Percentiles rank a stretch among this genome's conserved stretches.
Conservation (phyloP, 2,797 vertebrate species). For the Syngnathus rostellatus region DNA sequence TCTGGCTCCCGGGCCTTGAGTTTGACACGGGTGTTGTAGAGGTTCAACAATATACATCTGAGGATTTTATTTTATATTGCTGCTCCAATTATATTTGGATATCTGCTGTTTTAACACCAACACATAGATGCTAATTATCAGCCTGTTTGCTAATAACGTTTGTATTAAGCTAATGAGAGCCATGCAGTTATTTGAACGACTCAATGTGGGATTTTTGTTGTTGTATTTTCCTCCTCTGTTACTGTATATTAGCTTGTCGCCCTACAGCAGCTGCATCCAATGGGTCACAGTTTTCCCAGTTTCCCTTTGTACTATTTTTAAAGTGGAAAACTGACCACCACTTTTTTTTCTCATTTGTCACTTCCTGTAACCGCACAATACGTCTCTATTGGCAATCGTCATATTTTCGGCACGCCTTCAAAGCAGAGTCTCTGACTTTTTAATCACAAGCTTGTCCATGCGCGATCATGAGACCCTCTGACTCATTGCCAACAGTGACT, state of each 20-base stretch:
- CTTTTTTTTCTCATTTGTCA: neutral
- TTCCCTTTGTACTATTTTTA: neutral
- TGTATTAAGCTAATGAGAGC: no score
- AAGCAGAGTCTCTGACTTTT: conserved; percentile 37
- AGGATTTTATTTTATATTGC: no score
- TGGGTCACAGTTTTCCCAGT: neutral
- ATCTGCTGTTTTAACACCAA: no score
- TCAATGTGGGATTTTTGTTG: no score
- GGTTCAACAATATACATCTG: no score
- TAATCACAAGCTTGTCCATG: conserved; percentile 59
- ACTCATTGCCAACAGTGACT: conserved; percentile 62
- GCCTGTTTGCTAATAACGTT: no score
- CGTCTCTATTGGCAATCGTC: conserved; percentile 46
- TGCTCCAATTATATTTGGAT: no score
- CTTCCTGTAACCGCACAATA: conserved; percentile 22
- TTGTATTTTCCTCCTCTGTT: neutral
- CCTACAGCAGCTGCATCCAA: neutral
- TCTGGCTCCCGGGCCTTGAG: no score
- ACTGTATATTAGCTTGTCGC: neutral
- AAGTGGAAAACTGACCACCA: neutral
- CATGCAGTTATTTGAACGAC: no score
- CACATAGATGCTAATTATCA: no score
- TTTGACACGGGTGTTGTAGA: no score
- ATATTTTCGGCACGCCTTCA: conserved; percentile 37
- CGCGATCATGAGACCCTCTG: conserved; percentile 52